Percentiles rank a stretch among this genome's conserved stretches.
These are phyloP conservation scores for Hyperoplus immaculatus DNA, from an alignment of 2,797 vertebrate species.

Conservation along the genomic window DNA sequence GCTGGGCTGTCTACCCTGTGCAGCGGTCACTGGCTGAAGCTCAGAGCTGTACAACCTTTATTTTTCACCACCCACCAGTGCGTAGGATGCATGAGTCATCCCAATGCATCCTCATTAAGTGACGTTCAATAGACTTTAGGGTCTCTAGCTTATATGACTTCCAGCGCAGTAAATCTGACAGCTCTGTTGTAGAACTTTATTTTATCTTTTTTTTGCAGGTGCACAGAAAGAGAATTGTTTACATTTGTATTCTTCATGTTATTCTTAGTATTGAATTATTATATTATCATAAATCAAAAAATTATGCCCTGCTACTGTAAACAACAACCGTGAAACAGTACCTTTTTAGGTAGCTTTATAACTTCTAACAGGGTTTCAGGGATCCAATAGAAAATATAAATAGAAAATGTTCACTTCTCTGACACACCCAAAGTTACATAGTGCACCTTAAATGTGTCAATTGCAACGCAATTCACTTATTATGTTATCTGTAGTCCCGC, in stretches of 20 bases:
- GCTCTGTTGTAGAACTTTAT: not conserved
- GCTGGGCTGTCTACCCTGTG: conserved; percentile 11
- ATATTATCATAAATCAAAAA: no score
- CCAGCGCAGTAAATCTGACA: not conserved
- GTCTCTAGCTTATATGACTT: conserved; percentile 17
- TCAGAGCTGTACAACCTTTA: conserved; percentile 5
- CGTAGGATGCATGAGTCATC: conserved; percentile 71
- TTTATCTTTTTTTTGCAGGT: not conserved
- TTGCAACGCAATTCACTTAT: no score
- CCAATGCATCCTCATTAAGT: conserved; percentile 33
- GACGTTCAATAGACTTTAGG: conserved; percentile 26
- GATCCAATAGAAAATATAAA: no score
- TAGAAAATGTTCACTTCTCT: no score
- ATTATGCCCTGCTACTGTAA: no score
- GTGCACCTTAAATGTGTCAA: no score
- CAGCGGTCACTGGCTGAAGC: conserved; percentile 7
- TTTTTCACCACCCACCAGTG: conserved; percentile 31
- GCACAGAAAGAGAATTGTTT: no score
- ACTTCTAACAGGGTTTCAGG: no score
- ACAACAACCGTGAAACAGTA: no score
- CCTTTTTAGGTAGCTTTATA: no score
- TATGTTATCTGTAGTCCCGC: no score
- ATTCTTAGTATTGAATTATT: not conserved
- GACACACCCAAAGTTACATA: no score
- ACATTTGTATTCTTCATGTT: not conserved